Evolutionary conservation across 1,140 invertebrate genomes (phyloP).

Genomic region (Drosophila yakuba): DNA sequence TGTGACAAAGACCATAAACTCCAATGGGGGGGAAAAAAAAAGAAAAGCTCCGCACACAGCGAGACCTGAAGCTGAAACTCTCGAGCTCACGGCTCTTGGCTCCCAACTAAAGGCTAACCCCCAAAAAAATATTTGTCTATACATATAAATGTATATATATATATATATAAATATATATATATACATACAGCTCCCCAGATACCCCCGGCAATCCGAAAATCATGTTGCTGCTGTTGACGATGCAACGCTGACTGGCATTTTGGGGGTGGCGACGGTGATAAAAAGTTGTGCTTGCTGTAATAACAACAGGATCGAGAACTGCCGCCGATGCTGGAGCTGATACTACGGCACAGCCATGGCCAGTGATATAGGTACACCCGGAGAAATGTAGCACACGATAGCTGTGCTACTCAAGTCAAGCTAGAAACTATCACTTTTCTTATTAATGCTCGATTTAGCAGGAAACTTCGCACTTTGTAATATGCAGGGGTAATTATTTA

Average conservation of each 20-base stretch:
- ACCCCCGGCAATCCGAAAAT: not conserved
- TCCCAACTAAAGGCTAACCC: conserved; percentile 26
- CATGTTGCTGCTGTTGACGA: conserved; percentile 57
- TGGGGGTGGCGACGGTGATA: conserved; percentile 77
- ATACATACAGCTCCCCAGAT: conserved; percentile 1
- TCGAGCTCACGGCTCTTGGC: conserved; percentile 43
- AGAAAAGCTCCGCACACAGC: conserved; percentile 62
- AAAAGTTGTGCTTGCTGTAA: conserved; percentile 80
- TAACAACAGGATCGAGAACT: conserved; percentile 69
- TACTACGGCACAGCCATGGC: conserved; percentile 10
- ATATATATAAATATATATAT: not conserved
- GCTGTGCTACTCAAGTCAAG: no score
- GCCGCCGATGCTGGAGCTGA: conserved; percentile 21
- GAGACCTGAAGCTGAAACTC: conserved; percentile 20
- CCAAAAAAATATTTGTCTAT: not conserved
- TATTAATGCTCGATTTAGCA: no score
- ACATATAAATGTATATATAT: not conserved
- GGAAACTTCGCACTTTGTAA: no score
- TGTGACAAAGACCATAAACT: conserved; percentile 79
- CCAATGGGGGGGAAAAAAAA: conserved; percentile 18
- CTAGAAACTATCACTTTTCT: no score
- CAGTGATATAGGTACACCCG: not conserved
- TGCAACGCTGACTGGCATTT: conserved; percentile 79
- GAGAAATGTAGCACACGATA: not conserved
- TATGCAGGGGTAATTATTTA: no score